These are phyloP conservation scores for Plecotus auritus DNA, from an alignment of 2,113 vertebrate species.

Conservation along the genomic window DNA sequence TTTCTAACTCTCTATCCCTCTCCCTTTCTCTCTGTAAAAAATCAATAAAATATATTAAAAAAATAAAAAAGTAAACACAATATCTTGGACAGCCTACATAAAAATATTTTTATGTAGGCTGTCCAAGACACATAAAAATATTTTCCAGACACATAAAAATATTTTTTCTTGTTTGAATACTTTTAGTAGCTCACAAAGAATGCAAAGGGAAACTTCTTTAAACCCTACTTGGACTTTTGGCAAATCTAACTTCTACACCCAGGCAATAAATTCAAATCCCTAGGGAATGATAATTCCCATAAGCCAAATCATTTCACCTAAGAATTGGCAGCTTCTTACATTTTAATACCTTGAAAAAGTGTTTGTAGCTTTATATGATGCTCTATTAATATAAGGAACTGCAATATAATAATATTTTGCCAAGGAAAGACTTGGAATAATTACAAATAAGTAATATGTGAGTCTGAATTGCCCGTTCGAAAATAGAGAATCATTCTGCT, in stretches of 20 bases:
- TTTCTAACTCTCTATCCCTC: too few relatives aligned
- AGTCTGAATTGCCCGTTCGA: background rate
- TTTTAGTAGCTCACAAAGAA: conserved; percentile 2
- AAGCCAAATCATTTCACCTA: conserved; percentile 28
- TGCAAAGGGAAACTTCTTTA: background rate
- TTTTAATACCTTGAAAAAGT: background rate
- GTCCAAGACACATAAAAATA: background rate
- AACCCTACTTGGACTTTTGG: background rate
- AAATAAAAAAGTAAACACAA: background rate
- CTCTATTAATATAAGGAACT: conserved; percentile 33
- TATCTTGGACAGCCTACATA: background rate
- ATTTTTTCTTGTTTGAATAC: background rate
- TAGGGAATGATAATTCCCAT: background rate
- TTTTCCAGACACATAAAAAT: background rate
- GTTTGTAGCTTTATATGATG: background rate
- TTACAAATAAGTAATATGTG: background rate
- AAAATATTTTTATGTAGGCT: too few relatives aligned
- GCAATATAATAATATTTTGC: background rate
- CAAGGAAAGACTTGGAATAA: conserved; percentile 20
- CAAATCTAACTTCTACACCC: background rate
- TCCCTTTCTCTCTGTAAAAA: too few relatives aligned
- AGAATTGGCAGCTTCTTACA: conserved; percentile 22
- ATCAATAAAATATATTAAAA: too few relatives aligned
- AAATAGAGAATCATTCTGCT: background rate
- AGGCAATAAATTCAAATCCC: background rate